These are phyloP conservation scores for Gadopsis marmoratus DNA, from an alignment of 2,797 vertebrate species.

Conservation along the genomic window DNA sequence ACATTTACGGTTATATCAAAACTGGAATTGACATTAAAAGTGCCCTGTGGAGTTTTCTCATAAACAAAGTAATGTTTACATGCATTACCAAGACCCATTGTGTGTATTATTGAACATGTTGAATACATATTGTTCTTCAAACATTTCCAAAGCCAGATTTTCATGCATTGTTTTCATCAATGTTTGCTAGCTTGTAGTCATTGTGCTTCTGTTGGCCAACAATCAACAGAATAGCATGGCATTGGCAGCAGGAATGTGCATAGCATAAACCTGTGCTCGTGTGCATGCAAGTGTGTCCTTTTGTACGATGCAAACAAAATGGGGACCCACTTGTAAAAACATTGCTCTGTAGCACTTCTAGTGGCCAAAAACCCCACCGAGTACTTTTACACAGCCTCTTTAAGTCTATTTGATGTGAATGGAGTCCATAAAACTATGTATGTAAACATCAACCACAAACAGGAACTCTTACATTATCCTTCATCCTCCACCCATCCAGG, in stretches of 20 bases:
- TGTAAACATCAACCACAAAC: not conserved
- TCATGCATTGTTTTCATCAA: no score
- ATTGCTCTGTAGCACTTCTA: not conserved
- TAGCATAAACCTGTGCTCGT: not conserved
- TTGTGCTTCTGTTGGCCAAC: not conserved
- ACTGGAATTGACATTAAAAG: not conserved
- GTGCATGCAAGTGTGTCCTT: no score
- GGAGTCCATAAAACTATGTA: not conserved
- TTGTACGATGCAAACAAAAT: not conserved
- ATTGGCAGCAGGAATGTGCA: not conserved
- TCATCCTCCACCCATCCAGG: constrained; percentile 78
- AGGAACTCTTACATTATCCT: not conserved
- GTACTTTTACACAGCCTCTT: not conserved
- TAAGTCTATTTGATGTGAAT: not conserved
- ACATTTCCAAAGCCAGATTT: no score
- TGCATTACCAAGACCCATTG: not conserved
- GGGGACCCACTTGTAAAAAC: not conserved
- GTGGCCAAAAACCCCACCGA: not conserved
- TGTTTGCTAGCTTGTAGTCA: no score
- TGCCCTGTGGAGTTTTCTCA: not conserved
- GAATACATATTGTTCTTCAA: no score
- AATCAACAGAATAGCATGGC: not conserved
- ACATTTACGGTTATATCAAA: not conserved
- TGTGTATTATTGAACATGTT: not conserved
- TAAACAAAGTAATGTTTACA: not conserved